A percentile compares a stretch with the other conserved stretches of the same genome.
These are phyloP conservation scores for Euschistus heros DNA, from an alignment of 1,140 invertebrate species.

Conservation along the genomic window DNA sequence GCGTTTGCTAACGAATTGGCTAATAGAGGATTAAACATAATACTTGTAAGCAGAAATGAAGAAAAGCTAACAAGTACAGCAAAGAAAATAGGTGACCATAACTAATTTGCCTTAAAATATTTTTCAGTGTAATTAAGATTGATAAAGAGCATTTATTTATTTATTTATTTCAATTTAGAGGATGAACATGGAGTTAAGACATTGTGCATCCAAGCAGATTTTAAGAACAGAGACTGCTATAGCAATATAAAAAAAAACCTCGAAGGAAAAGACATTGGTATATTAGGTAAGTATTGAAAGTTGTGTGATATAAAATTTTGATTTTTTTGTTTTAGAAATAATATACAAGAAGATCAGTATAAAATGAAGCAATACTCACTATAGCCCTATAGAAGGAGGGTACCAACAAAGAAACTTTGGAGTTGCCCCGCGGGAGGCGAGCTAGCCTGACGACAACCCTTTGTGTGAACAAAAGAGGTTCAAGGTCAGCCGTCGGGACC, in stretches of 20 bases:
- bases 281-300: constrained; percentile 4
- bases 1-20: constrained; percentile 79
- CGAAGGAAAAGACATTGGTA: neutral
- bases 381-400: no score
- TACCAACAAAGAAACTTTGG: no score
- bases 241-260: neutral
- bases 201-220: neutral
- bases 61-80: constrained; percentile 61
- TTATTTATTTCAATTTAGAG: constrained; percentile 1
- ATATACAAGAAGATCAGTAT: no score
- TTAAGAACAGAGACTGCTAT: neutral
- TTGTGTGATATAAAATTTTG: neutral
- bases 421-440: no score
- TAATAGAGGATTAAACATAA: constrained; percentile 63
- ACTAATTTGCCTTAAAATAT: neutral
- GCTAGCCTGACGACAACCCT: no score
- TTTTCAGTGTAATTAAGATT: neutral
- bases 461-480: no score
- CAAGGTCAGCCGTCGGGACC: no score
- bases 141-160: neutral
- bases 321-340: no score
- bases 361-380: no score
- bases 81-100: constrained; percentile 51
- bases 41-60: constrained; percentile 71
- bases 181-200: neutral